Base-by-base conservation (phyloP, 1,140 invertebrate species). In the Heliothis subflexa region DNA sequence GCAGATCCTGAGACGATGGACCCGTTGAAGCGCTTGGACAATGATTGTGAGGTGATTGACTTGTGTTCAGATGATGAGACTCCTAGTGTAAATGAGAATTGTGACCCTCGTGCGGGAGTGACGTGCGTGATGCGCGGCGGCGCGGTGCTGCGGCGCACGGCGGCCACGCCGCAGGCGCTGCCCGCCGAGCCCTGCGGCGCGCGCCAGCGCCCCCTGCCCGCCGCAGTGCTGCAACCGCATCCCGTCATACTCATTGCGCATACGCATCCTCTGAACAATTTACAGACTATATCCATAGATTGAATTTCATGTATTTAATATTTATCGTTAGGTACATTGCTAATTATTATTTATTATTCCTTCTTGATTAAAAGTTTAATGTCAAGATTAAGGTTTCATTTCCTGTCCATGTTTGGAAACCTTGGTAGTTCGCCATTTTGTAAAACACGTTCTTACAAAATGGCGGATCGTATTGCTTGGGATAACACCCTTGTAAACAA, bases 1-100 rank as follows among this genome's bases (percentile, higher is more conserved):
- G 66, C 78, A 50, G 87, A 89, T 33, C 72, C 77, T 7, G 91
- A 94, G n/a, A 61, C 83, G 12, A 91, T 47, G 79, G 91, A 93
- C 78, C 91, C 91, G 16, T 81, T 92, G 25, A 92, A 91, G 49
- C 83, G 86, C 72, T 47, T 83, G n/a, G 92, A 89, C 28, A 84
- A 81, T 78, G 91, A 91, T 12, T 93, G 91, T 89, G 94, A 95
- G 87, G 90, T 95, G 80, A 95, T 95, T 82, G 95, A 95, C 81
- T 85, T 95, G 83, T 95, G 95, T 89, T 95, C 95, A 18, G 95
- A 95, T 57, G 94, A 95, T 83, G 95, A 95, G 77, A 86, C 86
- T 62, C 74, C 85, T 74, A 88, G 87, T 86, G 88, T 83, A 3
- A 93, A 94, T 81, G 93, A 95, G 78, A 94, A 94, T 80, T 89